These are phyloP conservation scores for Antennarius maculatus DNA, from an alignment of 2,797 vertebrate species.

Conservation along the genomic window DNA sequence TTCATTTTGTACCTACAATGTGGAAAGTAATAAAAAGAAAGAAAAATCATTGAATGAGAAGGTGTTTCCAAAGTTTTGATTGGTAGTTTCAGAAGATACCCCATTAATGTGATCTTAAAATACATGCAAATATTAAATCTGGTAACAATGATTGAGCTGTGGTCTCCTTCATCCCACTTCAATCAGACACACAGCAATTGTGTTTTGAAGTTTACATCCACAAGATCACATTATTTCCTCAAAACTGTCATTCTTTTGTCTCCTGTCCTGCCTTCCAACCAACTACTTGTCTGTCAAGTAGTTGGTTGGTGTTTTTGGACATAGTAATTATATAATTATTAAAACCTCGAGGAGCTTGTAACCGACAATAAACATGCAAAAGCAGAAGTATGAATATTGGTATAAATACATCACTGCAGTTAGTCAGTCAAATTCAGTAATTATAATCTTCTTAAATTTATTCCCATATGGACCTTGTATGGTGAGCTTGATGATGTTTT, in stretches of 20 bases:
- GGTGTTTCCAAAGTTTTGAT: too few relatives aligned
- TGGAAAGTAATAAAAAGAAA: too few relatives aligned
- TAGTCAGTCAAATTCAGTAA: background rate
- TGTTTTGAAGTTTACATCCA: background rate
- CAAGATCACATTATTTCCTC: background rate
- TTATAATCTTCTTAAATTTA: background rate
- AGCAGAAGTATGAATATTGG: background rate
- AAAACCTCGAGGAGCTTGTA: conserved; percentile 1
- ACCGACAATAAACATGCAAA: conserved; percentile 1
- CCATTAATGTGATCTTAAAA: background rate
- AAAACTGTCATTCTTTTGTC: background rate
- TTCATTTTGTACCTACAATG: too few relatives aligned
- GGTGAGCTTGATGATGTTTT: background rate
- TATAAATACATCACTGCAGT: background rate
- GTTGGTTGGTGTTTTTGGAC: background rate
- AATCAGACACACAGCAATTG: background rate
- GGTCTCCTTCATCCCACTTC: background rate
- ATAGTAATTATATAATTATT: background rate
- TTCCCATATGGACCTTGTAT: background rate
- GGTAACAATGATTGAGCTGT: too few relatives aligned
- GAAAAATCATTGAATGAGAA: too few relatives aligned
- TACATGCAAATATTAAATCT: too few relatives aligned
- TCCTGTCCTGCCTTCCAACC: background rate
- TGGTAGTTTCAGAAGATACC: background rate
- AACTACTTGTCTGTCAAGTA: too few relatives aligned